phyloP scores from a whole-genome alignment of 2,797 vertebrate species.

The Alectoris magna region DNA sequence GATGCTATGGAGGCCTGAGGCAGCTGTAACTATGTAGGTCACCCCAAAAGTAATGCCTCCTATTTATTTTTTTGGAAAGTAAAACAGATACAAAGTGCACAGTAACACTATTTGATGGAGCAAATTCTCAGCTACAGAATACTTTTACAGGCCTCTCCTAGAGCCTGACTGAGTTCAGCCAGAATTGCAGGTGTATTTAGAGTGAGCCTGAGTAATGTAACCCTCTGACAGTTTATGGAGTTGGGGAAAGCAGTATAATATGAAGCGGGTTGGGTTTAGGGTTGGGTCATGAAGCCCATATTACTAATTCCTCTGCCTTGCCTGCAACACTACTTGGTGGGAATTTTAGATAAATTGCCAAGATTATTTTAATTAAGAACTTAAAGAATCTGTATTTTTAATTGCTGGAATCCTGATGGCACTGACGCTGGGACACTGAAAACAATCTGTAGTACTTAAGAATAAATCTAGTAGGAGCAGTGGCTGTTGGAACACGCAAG shows the following conservation, averaged over 20 bases:
- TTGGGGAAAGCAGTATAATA: background rate
- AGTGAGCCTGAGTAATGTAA: background rate
- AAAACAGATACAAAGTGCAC: too few species aligned
- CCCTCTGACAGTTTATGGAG: background rate
- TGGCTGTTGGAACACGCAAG: background rate
- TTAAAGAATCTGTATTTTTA: background rate
- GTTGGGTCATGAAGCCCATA: background rate
- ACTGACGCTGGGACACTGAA: background rate
- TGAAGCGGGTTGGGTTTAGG: background rate
- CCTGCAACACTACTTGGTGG: background rate
- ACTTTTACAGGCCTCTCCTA: background rate
- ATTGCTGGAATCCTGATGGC: background rate
- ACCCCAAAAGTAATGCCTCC: too few species aligned
- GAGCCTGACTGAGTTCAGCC: background rate
- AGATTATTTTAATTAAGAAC: background rate
- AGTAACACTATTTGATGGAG: too few species aligned
- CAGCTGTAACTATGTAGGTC: background rate
- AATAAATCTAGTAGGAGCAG: background rate
- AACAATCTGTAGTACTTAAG: background rate
- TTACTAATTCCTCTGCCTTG: background rate
- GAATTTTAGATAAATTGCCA: background rate
- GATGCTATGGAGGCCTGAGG: accelerated
- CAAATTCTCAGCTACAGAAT: too few species aligned
- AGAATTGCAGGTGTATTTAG: background rate
- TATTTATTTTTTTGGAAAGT: too few species aligned